Base-by-base conservation (phyloP, 1,140 invertebrate species). In the Anagrus nilaparvatae region DNA sequence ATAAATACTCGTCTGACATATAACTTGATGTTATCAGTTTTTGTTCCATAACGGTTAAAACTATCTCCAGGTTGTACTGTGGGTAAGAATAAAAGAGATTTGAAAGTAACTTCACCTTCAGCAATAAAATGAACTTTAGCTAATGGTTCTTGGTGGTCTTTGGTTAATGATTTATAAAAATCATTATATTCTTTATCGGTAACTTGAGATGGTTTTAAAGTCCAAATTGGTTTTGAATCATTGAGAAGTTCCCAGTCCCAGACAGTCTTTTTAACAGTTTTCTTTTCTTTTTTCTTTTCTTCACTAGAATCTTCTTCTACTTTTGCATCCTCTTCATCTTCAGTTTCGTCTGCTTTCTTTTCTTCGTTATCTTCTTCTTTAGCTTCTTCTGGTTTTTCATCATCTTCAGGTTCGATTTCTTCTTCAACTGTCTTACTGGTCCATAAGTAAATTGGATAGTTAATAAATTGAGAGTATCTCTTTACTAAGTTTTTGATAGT, bases 401-500 rank as follows among this genome's bases (percentile, higher is more conserved):
- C 61, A 5, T 73, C 68, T 4, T 67, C 65, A 3, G 60, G 46
- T 38, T 82, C 81, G 58, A 88, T 86, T 59, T 94, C 88, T 34
- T 90, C 87, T 44, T 87, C 81, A 47, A 95, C 77, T 17, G 85
- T 90, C 68, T 87, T 95, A 61, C 88, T 93, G 27, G 83, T 77
- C 95, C 95, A 99, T 55, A 99, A 63, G 62, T 90, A 90, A 56
- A 99, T 99, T 14, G 90, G 87, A 75, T 99, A 99, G 66, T 98
- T 98, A 54, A 99, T 99, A 66, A 99, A 99, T 71, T 99, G 96
- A 1, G 91, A 97, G 67, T 99, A 99, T 67, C 98, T 99, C 62
- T 87, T 89, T 19, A 99, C 84, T 5, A 99, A 70, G 47, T 83
- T 80, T 50, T 82, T 84, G 13, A 99, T 75, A 3, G 91, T 95